Percentiles rank a stretch among this genome's conserved stretches.
Conservation (phyloP, 2,113 vertebrate species). For the Ceuthmochares aereus region DNA sequence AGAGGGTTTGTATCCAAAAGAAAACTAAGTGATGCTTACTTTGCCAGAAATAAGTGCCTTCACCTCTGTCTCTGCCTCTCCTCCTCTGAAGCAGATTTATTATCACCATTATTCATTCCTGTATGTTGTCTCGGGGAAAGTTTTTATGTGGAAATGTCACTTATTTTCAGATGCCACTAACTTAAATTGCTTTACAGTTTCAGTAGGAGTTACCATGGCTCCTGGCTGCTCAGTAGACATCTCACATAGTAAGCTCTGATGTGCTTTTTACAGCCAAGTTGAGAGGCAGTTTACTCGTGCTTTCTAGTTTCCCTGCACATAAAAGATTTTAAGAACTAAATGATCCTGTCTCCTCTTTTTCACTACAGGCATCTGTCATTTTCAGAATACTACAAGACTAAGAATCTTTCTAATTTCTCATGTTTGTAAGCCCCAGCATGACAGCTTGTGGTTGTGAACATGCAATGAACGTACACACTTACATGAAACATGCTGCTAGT, state of each 20-base stretch:
- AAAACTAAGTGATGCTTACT: slow-evolving; percentile 36
- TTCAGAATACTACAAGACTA: not conserved
- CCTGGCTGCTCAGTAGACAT: slow-evolving; percentile 24
- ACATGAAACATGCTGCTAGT: accelerated
- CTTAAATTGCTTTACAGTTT: slow-evolving; percentile 44
- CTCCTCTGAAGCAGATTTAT: slow-evolving; percentile 39
- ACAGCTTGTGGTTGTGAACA: not conserved
- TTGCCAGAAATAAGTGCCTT: slow-evolving; percentile 25
- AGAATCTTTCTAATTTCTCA: not conserved
- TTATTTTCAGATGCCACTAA: slow-evolving; percentile 46
- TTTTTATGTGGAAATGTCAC: slow-evolving; percentile 45
- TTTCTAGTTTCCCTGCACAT: slow-evolving; percentile 24
- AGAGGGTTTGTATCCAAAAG: not conserved
- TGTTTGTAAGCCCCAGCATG: not conserved
- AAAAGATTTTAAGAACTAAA: slow-evolving; percentile 34
- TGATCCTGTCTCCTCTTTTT: not conserved
- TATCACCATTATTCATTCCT: slow-evolving; percentile 39
- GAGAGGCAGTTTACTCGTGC: slow-evolving; percentile 10
- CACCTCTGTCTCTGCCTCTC: not conserved
- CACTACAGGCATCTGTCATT: not conserved
- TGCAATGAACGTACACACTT: not conserved
- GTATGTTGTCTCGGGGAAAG: not conserved
- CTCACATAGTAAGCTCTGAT: slow-evolving; percentile 21
- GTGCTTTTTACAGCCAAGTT: slow-evolving; percentile 6
- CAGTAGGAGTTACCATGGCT: slow-evolving; percentile 40